Base-by-base conservation (phyloP, 2,113 vertebrate genomes). In the Pollachius pollachius region DNA sequence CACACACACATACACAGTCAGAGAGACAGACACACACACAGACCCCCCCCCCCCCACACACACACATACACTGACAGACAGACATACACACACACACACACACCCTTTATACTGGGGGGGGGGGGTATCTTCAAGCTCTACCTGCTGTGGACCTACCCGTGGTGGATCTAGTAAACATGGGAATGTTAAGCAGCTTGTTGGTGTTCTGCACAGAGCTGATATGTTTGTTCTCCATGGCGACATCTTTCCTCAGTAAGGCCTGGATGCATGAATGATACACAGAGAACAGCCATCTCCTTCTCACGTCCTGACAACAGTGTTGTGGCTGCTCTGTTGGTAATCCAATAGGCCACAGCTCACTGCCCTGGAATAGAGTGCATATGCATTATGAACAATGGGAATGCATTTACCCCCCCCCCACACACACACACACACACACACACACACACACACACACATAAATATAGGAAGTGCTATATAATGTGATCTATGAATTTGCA, bases 121-220 rank as follows among this genome's bases (percentile, higher is more conserved):
- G 68, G 65, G 56, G 74, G 70, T 68, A 67, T 67, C 77, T 63
- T 56, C 65, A 60, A 15, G 65, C 72, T 73, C 69, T 52, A 68
- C 57, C 65, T 68, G 11, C 58, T 59, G 65, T 56, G 41, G 52
- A 52, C 60, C 68, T 70, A 75, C 79, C 74, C 25, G 18, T 54
- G n/a, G 59, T 63, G 23, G 61, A 81, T n/a, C 52, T 72, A 23
- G 81, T 87, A 87, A 76, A 89, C n/a, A 85, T 76, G 25, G 75
- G 84, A 74, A 48, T 23, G 72, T 77, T 84, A 87, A 88, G 82
- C 89, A 59, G 77, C 78, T 79, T 82, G 81, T 72, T 80, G 68
- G 72, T 77, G 52, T 68, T 71, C 88, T 89, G 89, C 67, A 85
- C 78, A 69, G 27, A 67, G 72, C 83, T 85, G 88, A 89, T 90